These are phyloP conservation scores for Chromis chromis DNA, from an alignment of 2,797 vertebrate genomes.

Conservation along the genomic window DNA sequence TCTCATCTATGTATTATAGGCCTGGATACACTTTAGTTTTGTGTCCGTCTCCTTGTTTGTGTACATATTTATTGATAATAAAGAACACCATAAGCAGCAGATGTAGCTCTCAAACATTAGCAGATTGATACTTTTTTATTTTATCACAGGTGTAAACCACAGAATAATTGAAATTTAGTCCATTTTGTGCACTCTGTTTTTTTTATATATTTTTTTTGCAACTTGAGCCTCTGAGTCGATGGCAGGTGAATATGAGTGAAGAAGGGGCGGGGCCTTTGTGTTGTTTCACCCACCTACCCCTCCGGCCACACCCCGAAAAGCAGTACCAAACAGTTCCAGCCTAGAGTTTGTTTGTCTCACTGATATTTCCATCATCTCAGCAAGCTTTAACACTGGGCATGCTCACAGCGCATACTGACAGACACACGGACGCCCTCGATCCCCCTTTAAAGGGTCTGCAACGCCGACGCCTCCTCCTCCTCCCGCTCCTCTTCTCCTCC, in stretches of 20 bases:
- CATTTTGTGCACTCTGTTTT: slow-evolving; percentile 67
- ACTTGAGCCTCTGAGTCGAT: slow-evolving; percentile 65
- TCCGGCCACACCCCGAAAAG: slow-evolving; percentile 23
- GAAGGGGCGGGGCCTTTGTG: slow-evolving; percentile 30
- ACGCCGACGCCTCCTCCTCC: slow-evolving; percentile 28
- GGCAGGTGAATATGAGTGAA: slow-evolving; percentile 55
- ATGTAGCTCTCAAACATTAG: slow-evolving; percentile 62
- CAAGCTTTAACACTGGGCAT: slow-evolving; percentile 21
- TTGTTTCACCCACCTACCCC: slow-evolving; percentile 13
- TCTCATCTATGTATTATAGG: slow-evolving; percentile 13
- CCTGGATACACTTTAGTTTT: slow-evolving; percentile 36
- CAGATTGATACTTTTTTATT: slow-evolving; percentile 38
- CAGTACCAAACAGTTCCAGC: slow-evolving; percentile 41
- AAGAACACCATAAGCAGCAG: slow-evolving; percentile 63
- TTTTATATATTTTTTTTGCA: slow-evolving; percentile 49
- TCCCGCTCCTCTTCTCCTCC: slow-evolving; percentile 19
- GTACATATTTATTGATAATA: slow-evolving; percentile 55
- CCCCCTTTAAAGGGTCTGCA: slow-evolving; percentile 34
- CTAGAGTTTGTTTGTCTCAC: slow-evolving; percentile 49
- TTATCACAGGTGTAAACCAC: slow-evolving; percentile 64
- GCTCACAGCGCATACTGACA: slow-evolving; percentile 64
- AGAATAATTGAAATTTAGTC: slow-evolving; percentile 56
- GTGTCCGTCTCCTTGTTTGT: slow-evolving; percentile 36
- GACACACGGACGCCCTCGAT: slow-evolving; percentile 54
- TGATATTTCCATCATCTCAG: slow-evolving; percentile 50